Evolutionary conservation across 2,797 vertebrate species (phyloP).

Genomic region (Lepus townsendii): DNA sequence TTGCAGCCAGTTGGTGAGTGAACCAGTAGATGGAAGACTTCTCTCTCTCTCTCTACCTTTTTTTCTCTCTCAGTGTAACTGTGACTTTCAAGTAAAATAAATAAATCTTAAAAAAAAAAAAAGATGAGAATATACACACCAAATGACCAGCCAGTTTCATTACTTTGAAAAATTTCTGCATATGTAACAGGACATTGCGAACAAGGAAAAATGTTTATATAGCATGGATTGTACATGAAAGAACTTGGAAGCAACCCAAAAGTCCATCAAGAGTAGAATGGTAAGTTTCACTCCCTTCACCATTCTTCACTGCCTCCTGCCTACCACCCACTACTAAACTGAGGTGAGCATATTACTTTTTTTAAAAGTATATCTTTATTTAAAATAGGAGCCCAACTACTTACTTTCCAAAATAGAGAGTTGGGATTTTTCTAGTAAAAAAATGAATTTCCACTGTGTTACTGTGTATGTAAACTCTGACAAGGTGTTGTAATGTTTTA

Average conservation of each 20-base stretch:
- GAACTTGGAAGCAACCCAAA: constrained; percentile 24
- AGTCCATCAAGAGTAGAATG: neutral
- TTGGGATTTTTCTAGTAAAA: neutral
- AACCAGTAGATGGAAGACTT: too few relatives aligned
- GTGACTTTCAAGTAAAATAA: too few relatives aligned
- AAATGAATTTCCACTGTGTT: constrained; percentile 34
- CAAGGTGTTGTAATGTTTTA: constrained; percentile 9
- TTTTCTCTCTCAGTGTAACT: too few relatives aligned
- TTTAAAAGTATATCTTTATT: constrained; percentile 11
- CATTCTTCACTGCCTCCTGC: neutral
- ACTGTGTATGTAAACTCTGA: constrained; percentile 16
- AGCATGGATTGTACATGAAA: neutral
- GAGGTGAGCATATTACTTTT: neutral
- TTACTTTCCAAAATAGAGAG: neutral
- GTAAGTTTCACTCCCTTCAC: neutral
- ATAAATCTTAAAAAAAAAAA: neutral
- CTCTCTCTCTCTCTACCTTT: too few relatives aligned
- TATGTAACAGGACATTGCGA: neutral
- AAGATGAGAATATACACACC: constrained; percentile 12
- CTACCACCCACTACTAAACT: neutral
- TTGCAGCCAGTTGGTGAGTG: too few relatives aligned
- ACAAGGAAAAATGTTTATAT: constrained; percentile 1
- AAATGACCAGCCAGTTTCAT: neutral
- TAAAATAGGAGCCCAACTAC: neutral
- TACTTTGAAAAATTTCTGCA: neutral